phyloP scores from a whole-genome alignment of 2,888 invertebrate genomes.

The Xestia xanthographa region DNA sequence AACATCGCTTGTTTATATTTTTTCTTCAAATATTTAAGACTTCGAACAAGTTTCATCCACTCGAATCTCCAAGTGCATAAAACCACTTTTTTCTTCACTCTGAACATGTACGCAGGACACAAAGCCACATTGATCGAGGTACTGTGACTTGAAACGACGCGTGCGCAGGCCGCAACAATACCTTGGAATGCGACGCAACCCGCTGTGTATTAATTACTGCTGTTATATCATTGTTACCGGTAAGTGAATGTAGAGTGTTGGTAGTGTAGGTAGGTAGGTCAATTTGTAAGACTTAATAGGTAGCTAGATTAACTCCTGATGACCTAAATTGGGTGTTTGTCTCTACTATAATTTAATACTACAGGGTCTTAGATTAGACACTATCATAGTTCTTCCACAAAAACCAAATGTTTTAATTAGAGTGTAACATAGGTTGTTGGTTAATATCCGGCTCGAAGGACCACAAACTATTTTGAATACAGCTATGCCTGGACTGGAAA shows the following conservation, averaged over 20 bases:
- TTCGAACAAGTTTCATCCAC: slow-evolving; percentile 35
- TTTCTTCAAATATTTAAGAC: slow-evolving; percentile 37
- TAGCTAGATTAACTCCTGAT: not conserved
- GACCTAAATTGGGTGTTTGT: not conserved
- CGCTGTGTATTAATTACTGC: slow-evolving; percentile 66
- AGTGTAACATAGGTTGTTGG: not conserved
- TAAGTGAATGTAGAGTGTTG: slow-evolving; percentile 51
- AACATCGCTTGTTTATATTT: slow-evolving; percentile 44
- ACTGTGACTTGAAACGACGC: slow-evolving; percentile 59
- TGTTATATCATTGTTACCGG: slow-evolving; percentile 61
- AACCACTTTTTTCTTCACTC: slow-evolving; percentile 46
- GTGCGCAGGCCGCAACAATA: slow-evolving; percentile 73
- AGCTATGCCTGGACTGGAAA: not conserved
- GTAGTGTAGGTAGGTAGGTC: slow-evolving; percentile 14
- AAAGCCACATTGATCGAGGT: slow-evolving; percentile 58
- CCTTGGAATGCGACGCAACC: slow-evolving; percentile 75
- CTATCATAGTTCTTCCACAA: not conserved
- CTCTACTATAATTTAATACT: not conserved
- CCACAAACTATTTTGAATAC: not conserved
- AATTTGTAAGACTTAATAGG: not conserved
- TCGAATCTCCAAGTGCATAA: slow-evolving; percentile 26
- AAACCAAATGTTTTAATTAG: not conserved
- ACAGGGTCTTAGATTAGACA: not conserved
- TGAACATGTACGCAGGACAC: slow-evolving; percentile 42
- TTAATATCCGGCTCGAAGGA: slow-evolving; percentile 3